phyloP scores from a whole-genome alignment of 2,797 vertebrate species.

The Gymnoscopelus microlampas region DNA sequence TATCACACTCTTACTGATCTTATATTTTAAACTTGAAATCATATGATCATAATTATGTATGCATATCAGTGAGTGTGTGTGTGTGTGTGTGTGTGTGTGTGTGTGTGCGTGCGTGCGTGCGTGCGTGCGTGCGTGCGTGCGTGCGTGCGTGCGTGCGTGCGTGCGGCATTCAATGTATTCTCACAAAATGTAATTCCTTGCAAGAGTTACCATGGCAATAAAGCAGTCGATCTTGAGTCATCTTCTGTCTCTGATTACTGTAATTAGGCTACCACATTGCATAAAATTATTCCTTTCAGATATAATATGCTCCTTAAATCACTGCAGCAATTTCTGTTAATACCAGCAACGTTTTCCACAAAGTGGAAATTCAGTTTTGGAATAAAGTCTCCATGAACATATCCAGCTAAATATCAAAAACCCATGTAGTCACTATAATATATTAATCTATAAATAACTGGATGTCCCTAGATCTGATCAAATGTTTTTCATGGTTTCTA shows the following conservation, averaged over 20 bases:
- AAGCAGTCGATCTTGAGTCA: conserved; percentile 25
- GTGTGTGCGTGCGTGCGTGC: background rate
- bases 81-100: conserved; percentile 2
- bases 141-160: background rate
- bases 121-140: background rate
- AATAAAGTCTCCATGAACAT: background rate
- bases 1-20: background rate
- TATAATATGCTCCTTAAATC: conserved; percentile 1
- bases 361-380: too few relatives aligned
- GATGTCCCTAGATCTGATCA: background rate
- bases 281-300: conserved; percentile 14
- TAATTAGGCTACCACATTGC: conserved; percentile 15
- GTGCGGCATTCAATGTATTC: background rate
- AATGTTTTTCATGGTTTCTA: background rate
- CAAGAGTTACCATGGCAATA: conserved; percentile 50
- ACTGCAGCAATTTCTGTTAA: conserved; percentile 1
- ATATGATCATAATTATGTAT: background rate
- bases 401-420: conserved; percentile 2
- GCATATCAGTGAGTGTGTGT: background rate
- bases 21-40: background rate
- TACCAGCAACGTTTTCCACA: too few relatives aligned
- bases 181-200: conserved; percentile 19
- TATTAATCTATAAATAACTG: background rate
- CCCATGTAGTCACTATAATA: background rate
- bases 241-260: conserved; percentile 7